Evolutionary conservation across 2,888 invertebrate species (phyloP).

Genomic region (Eupithecia tripunctaria): DNA sequence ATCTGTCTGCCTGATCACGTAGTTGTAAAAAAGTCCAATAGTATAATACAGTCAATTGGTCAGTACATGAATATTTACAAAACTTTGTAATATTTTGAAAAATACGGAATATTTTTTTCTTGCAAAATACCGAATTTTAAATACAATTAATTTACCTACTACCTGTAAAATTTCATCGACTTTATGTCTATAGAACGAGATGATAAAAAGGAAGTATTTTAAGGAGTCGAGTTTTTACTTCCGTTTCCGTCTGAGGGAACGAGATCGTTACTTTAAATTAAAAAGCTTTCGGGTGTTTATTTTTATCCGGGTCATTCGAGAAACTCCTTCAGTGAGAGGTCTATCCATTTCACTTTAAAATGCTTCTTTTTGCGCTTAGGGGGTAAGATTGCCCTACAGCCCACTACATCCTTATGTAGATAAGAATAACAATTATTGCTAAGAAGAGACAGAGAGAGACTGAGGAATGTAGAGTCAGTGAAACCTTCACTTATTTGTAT

Average conservation of each 20-base stretch:
- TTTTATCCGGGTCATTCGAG: constrained; percentile 1
- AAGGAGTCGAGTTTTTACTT: not conserved
- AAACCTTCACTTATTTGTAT: too few relatives aligned
- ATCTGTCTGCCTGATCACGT: not conserved
- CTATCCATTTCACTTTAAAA: not conserved
- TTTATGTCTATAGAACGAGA: not conserved
- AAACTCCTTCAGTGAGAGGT: not conserved
- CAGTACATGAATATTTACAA: too few relatives aligned
- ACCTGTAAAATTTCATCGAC: not conserved
- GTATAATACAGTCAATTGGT: too few relatives aligned
- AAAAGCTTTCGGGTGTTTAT: not conserved
- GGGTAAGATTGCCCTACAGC: not conserved
- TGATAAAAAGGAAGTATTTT: not conserved
- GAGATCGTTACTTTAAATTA: not conserved
- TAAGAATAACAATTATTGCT: too few relatives aligned
- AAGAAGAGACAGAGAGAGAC: not conserved
- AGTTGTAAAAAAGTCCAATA: not conserved
- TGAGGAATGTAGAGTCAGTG: not conserved
- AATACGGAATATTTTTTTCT: too few relatives aligned
- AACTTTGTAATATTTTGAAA: too few relatives aligned
- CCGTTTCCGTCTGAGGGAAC: not conserved
- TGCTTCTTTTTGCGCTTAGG: not conserved
- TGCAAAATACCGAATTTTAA: too few relatives aligned
- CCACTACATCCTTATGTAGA: not conserved
- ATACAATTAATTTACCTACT: too few relatives aligned